These are phyloP conservation scores for Astatoreochromis straeleni DNA, from an alignment of 2,113 vertebrate genomes.

Conservation along the genomic window DNA sequence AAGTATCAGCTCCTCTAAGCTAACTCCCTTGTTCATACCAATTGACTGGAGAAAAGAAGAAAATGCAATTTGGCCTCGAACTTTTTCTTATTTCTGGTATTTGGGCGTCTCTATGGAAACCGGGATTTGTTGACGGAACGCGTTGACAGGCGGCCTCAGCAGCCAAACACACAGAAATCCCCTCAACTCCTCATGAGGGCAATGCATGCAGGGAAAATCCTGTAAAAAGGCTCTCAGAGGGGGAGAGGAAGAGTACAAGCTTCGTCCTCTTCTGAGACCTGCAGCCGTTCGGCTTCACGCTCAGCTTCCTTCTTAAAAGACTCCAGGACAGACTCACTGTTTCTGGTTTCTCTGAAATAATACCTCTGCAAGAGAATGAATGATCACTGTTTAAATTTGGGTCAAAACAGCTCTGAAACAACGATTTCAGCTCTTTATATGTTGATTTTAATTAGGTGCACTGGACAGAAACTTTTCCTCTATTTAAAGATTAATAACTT, in stretches of 20 bases:
- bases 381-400: neutral
- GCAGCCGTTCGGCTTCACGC: neutral
- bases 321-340: neutral
- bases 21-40: slow-evolving; percentile 29
- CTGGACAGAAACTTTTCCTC: neutral
- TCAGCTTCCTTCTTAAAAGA: neutral
- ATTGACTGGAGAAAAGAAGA: slow-evolving; percentile 7
- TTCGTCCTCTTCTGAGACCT: neutral
- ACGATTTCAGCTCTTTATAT: neutral
- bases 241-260: neutral
- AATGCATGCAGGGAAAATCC: slow-evolving; percentile 45
- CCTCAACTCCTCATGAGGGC: slow-evolving; percentile 20
- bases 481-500: neutral
- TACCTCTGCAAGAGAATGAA: neutral
- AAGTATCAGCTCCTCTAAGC: slow-evolving; percentile 29
- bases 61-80: slow-evolving; percentile 28
- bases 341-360: neutral
- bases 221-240: neutral
- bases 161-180: slow-evolving; percentile 49
- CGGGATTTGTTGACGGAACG: slow-evolving; percentile 37
- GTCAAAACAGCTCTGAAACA: neutral
- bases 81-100: slow-evolving; percentile 9
- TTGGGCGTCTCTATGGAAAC: slow-evolving; percentile 48
- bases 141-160: slow-evolving; percentile 44
- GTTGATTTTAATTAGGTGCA: neutral